These are phyloP conservation scores for Pygoscelis adeliae DNA, from an alignment of 2,113 vertebrate genomes.

Conservation along the genomic window DNA sequence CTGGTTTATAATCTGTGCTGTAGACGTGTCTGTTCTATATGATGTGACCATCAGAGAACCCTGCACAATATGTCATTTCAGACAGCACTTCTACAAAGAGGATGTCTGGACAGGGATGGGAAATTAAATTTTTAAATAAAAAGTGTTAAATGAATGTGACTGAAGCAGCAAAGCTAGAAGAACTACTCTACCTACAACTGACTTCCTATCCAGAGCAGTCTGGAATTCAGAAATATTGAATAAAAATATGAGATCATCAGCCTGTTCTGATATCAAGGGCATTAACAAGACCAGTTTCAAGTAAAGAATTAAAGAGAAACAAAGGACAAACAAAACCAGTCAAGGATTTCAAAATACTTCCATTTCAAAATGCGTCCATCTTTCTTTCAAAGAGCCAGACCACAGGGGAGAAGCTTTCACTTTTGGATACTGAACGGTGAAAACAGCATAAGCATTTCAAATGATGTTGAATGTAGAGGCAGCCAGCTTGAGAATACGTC, in stretches of 20 bases:
- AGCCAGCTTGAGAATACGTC: background rate
- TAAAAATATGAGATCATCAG: background rate
- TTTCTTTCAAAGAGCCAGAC: background rate
- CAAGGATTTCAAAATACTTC: background rate
- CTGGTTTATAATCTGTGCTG: background rate
- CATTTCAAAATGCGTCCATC: accelerated
- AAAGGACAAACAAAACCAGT: background rate
- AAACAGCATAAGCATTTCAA: background rate
- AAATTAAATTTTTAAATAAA: background rate
- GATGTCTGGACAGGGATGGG: background rate
- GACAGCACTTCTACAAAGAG: background rate
- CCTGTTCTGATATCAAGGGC: background rate
- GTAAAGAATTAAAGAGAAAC: background rate
- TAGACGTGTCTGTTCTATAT: accelerated
- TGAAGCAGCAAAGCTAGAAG: background rate
- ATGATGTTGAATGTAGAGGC: background rate
- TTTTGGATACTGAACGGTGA: background rate
- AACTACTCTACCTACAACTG: background rate
- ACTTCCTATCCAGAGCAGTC: background rate
- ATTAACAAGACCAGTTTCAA: background rate
- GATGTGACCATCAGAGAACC: background rate
- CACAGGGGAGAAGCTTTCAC: background rate
- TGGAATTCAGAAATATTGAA: background rate
- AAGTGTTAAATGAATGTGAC: background rate
- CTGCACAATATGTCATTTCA: background rate